phyloP scores from a whole-genome alignment of 2,888 invertebrate species.

The Rhagonycha fulva region DNA sequence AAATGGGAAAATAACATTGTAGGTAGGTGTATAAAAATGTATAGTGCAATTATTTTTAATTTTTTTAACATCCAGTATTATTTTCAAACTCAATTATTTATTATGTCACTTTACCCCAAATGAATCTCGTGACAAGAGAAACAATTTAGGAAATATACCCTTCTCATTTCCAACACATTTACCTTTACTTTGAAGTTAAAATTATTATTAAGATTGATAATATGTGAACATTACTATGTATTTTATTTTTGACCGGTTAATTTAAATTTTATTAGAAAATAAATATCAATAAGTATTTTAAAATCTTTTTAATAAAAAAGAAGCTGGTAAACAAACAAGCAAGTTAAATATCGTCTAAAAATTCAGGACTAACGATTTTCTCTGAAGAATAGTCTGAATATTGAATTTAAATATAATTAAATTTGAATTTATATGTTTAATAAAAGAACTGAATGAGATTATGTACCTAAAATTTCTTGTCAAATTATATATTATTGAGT shows the following conservation, averaged over 20 bases:
- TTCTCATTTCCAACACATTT: not conserved
- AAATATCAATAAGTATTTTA: not conserved
- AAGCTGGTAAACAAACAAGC: not conserved
- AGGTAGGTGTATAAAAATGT: not conserved
- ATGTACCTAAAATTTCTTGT: not conserved
- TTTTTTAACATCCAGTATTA: not conserved
- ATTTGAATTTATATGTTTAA: not conserved
- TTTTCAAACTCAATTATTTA: not conserved
- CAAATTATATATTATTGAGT: not conserved
- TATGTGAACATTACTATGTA: not conserved
- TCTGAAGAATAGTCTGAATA: not conserved
- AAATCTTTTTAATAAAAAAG: not conserved
- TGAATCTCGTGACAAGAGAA: not conserved
- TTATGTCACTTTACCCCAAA: not conserved
- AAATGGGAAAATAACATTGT: not conserved
- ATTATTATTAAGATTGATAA: not conserved
- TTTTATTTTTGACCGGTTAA: not conserved
- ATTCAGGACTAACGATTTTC: not conserved
- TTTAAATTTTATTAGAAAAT: not conserved
- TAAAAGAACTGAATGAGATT: not conserved
- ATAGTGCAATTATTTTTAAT: not conserved
- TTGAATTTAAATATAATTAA: not conserved
- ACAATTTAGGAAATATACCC: not conserved
- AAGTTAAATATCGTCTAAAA: not conserved
- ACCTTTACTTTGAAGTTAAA: not conserved